Base-by-base conservation (phyloP, 2,113 vertebrate genomes). In the Caracal caracal region DNA sequence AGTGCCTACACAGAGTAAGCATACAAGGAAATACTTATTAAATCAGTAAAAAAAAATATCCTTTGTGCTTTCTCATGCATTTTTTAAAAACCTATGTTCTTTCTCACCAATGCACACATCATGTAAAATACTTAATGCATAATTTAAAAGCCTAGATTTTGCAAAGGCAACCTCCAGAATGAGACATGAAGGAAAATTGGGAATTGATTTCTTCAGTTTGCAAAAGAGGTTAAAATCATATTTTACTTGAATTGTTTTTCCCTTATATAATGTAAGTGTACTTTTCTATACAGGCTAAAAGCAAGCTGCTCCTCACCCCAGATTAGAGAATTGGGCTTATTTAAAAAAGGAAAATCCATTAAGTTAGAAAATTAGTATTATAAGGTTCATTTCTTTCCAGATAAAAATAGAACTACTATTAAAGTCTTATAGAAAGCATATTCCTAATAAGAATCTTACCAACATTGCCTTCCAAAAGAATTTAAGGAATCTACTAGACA, bases 321-420 rank as follows among this genome's bases (percentile, higher is more conserved):
- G 71, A 66, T 90, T 89, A 90, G n/a, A 95, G 53, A 93, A 94
- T 33, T 95, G 5, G 4, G 43, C 33, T 92, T 93, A 86, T 61
- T 66, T 80, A 96, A 76, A 10, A 40, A 26, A 95, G 37, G 30
- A 90, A 94, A 88, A 80, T 17, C 73, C 19, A 97, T 93, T 97
- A 97, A 96, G 61, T 95, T 37, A 94, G 94, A 93, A 98, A 96
- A 97, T 88, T 93, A 92, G 37, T 76, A 86, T 88, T 82, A 8
- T 94, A 90, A 96, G 81, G 65, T 93, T 96, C 75, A 94, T 88
- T 95, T 95, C 90, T 93, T 97, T 65, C 37, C 71, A 96, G 76
- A 78, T 94, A 96, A 96, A 96, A 93, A 96, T 96, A 95, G 88
- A 93, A 92, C 19, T 73, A 59, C 73, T 90, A 91, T 96, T 96